These are phyloP conservation scores for Parapristionchus giblindavisi DNA, from an alignment of 2,888 invertebrate genomes.

Conservation along the genomic window DNA sequence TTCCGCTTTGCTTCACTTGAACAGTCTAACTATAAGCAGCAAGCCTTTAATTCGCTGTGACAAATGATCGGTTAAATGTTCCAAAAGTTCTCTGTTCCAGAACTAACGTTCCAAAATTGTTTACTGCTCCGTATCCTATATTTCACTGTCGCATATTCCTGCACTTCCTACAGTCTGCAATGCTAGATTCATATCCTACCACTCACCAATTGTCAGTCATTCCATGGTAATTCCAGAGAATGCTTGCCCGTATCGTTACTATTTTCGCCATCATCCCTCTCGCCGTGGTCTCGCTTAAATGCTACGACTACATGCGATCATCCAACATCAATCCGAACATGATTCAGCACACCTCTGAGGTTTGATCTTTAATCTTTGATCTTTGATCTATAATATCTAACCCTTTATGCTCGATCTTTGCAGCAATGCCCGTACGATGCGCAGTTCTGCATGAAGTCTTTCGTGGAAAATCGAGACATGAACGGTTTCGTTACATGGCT, in stretches of 20 bases:
- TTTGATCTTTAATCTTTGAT: neutral
- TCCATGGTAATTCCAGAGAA: no score
- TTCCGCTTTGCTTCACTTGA: no score
- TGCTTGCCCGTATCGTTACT: constrained; percentile 2
- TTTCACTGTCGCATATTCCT: no score
- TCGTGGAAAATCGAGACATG: constrained; percentile 46
- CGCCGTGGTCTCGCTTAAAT: constrained; percentile 45
- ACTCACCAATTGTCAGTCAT: no score
- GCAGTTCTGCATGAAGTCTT: constrained; percentile 52
- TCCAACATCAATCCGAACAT: constrained; percentile 16
- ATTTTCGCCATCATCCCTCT: constrained; percentile 38
- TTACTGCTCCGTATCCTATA: no score
- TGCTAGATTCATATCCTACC: no score
- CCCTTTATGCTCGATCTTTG: neutral
- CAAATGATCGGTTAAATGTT: no score
- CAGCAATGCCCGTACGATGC: constrained; percentile 46
- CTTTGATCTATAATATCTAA: neutral
- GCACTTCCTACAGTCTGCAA: no score
- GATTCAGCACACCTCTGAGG: constrained; percentile 14
- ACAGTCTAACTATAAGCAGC: no score
- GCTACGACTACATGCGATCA: constrained; percentile 47
- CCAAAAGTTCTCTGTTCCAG: no score
- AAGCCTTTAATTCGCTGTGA: no score
- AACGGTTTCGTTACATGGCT: constrained; percentile 46
- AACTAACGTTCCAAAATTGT: no score